phyloP scores from a whole-genome alignment of 92 coral and sea anemone genomes.

The Phenganax marumi region DNA sequence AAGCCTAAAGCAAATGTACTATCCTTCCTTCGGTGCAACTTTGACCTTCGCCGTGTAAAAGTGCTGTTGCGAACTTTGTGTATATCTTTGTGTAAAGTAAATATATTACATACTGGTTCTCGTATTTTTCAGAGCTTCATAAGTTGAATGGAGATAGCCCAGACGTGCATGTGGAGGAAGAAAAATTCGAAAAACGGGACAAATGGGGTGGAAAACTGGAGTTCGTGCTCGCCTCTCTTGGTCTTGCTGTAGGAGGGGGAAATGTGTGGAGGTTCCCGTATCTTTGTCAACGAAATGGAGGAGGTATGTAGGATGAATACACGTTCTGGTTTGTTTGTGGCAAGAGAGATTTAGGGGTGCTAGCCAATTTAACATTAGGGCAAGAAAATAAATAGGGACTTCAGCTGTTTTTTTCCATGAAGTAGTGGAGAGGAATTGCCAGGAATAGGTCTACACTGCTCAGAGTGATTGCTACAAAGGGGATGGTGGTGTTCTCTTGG shows the following conservation, averaged over 20 bases:
- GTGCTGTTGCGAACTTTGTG: too few relatives aligned
- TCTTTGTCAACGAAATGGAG: conserved; percentile 40
- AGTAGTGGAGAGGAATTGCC: too few relatives aligned
- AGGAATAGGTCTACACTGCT: too few relatives aligned
- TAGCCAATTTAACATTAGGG: too few relatives aligned
- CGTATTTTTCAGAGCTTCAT: conserved; percentile 11
- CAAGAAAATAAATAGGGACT: too few relatives aligned
- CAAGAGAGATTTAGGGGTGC: neutral
- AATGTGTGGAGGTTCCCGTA: conserved; percentile 41
- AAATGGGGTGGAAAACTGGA: conserved; percentile 39
- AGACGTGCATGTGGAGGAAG: neutral
- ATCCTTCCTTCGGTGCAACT: too few relatives aligned
- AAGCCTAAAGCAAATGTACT: too few relatives aligned
- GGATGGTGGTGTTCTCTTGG: too few relatives aligned
- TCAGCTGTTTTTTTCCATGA: too few relatives aligned
- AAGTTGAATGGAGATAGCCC: neutral
- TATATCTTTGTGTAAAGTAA: too few relatives aligned
- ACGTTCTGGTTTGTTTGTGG: neutral
- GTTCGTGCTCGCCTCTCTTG: conserved; percentile 38
- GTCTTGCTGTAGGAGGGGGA: conserved; percentile 37
- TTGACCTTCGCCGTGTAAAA: too few relatives aligned
- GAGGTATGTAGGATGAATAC: conserved; percentile 15
- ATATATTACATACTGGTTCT: neutral
- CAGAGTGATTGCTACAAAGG: too few relatives aligned
- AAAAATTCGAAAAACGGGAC: neutral